These are phyloP conservation scores for Axea sp. DNA, from an alignment of 2,888 invertebrate genomes.

Conservation along the genomic window DNA sequence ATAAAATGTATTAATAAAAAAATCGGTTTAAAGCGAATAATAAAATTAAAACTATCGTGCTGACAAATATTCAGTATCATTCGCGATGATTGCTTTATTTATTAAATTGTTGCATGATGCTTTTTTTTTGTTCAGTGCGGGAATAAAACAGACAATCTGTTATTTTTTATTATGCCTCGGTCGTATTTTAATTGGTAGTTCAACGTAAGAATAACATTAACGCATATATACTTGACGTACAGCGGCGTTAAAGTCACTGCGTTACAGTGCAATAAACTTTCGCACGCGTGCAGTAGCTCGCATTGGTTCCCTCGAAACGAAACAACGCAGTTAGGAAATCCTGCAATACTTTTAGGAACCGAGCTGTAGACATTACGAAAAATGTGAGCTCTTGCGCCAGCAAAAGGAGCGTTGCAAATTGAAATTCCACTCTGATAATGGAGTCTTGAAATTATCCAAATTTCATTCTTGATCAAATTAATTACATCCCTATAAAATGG, in stretches of 20 bases:
- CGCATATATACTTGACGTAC: constrained; percentile 55
- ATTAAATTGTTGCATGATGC: constrained; percentile 24
- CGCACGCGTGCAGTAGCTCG: constrained; percentile 61
- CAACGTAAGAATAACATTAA: constrained; percentile 57
- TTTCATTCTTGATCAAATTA: constrained; percentile 11
- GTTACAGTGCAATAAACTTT: constrained; percentile 62
- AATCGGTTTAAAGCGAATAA: neutral
- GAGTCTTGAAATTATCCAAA: constrained; percentile 21
- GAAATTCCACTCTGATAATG: constrained; percentile 38
- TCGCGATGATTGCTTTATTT: constrained; percentile 32
- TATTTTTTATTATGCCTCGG: constrained; percentile 59
- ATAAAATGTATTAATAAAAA: too few species aligned
- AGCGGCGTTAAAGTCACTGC: constrained; percentile 63
- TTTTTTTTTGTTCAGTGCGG: constrained; percentile 18
- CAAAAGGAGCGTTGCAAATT: constrained; percentile 44
- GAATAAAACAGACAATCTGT: constrained; percentile 59
- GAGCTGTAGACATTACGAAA: constrained; percentile 71
- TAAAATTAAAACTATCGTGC: neutral
- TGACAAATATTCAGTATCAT: too few species aligned
- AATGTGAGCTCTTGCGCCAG: constrained; percentile 74
- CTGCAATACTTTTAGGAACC: constrained; percentile 74
- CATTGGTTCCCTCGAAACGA: constrained; percentile 58
- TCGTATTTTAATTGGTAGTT: constrained; percentile 62
- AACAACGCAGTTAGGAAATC: constrained; percentile 71
- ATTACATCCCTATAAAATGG: neutral